Percentiles rank a stretch among this genome's conserved stretches.
phyloP scores from a whole-genome alignment of 2,113 vertebrate species.

The Oreotrochilus melanogaster region DNA sequence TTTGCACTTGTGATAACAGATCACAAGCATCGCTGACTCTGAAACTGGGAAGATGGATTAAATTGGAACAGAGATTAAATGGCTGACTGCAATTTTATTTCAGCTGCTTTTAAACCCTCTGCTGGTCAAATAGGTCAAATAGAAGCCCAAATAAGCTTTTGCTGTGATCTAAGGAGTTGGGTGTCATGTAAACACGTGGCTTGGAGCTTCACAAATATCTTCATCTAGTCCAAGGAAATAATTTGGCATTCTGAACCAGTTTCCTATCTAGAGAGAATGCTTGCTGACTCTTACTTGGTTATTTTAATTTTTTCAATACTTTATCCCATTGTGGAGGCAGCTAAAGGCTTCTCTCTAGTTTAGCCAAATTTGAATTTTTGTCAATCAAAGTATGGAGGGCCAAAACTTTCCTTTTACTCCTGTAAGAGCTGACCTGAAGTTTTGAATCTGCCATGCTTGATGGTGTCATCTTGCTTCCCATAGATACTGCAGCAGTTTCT shows the following conservation, averaged over 20 bases:
- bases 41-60: conserved; percentile 40
- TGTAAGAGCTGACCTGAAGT: fast-evolving
- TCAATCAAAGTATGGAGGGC: fast-evolving
- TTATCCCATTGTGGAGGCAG: not conserved
- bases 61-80: conserved; percentile 53
- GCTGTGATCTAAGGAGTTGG: not conserved
- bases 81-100: conserved; percentile 47
- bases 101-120: conserved; percentile 14
- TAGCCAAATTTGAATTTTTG: not conserved
- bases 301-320: not conserved
- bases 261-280: not conserved
- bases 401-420: not conserved
- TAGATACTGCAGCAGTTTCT: not conserved
- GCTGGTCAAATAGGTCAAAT: conserved; percentile 26
- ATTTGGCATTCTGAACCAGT: not conserved
- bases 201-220: not conserved
- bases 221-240: not conserved
- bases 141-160: conserved; percentile 1
- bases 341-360: not conserved
- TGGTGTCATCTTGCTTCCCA: not conserved
- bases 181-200: not conserved
- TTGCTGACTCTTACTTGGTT: not conserved
- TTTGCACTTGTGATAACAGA: conserved; percentile 21
- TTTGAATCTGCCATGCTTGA: fast-evolving
- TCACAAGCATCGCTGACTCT: conserved; percentile 29